Evolutionary conservation across 1,140 invertebrate species (phyloP), one percentile per base, ranked within the genome.

Genomic region (Drosophila watanabei): DNA sequence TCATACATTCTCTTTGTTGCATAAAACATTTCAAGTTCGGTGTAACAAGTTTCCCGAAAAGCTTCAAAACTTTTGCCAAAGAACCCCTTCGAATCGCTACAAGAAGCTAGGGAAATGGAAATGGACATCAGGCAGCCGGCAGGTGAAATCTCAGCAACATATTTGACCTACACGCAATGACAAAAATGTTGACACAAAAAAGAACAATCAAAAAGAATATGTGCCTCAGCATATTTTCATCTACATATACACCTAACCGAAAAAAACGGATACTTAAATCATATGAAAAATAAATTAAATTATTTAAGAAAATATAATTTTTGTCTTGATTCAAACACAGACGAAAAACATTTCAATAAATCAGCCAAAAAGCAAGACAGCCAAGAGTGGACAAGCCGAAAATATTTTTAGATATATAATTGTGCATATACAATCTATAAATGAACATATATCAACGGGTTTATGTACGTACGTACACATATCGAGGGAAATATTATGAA

Each of bases 281-380:
- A 78, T 58, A 70, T 45, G 51, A 70, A 75, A 75, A 54, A 79
- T 79, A 79, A 79, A 79, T 79, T 70, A 52, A 79, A 61, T 70
- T 70, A 79, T 79, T 78, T 79, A 79, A 57, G 57, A 69, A 68
- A 60, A 73, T 75, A 52, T 60, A 35, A 54, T 69, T 37, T 58
- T 48, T 49, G 33, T 54, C 35, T 70, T 54, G 37, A 70, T 49
- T 41, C 51, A 70, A 45, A 45, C 30, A 24, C 30, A 78, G 49
- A 77, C 43, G 61, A 77, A 78, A 78, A 79, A 78, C 75, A 79
- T 79, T 79, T 79, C 33, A 79, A 79, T 79, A 79, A 79, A 79
- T 79, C 64, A 79, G 76, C 65, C 20, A 64, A 63, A 35, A 75
- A 45, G 1, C 72, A n/a, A 41, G 65, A 72, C 51, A 51, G 11